Evolutionary conservation across 2,113 vertebrate genomes (phyloP), one percentile per base, ranked within the genome.

Genomic region (Oenanthe melanoleuca): DNA sequence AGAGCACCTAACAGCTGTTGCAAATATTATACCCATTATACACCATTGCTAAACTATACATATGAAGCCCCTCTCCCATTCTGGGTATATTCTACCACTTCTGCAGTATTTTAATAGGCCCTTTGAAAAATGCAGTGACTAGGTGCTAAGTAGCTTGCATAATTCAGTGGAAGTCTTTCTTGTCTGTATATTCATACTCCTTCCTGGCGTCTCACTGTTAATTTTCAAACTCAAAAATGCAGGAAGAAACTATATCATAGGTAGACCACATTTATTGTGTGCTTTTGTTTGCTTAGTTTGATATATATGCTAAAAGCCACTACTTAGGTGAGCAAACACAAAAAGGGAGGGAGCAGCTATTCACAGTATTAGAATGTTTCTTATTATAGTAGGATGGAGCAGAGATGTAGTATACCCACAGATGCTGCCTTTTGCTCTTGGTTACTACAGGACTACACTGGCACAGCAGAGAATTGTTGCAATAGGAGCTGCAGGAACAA

Each of bases 1-100:
- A 92, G 69, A 96, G 79, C 50, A 81, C 60, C 93, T 88, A 95
- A 61, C 79, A 95, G 89, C 88, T 96, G 88, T 67, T 93, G 92
- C 63, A 81, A 67, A 44, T 67, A 88, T 64, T 34, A 65, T 74
- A 81, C 13, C 49, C 72, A 64, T 87, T 86, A 92, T 45, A 94
- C 69, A 53, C 19, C 25, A 86, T 86, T 77, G 52, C 52, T 55
- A 66, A 90, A 93, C 63, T 49, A 85, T 60, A 94, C 9, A 49
- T 73, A 55, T 34, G 55, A 94, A 91, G 74, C 57, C 66, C 50
- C 31, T 55, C 45, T 74, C n/a, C 34, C 50, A 40, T 72, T 61
- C 89, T 94, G 80, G 40, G 7, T 80, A 64, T 92, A 78, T 95
- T 92, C 79, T 81, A 56, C 81, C 81, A 25, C 31, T 93, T 17